phyloP scores from a whole-genome alignment of 2,888 invertebrate species.

The Phytoseiulus persimilis region DNA sequence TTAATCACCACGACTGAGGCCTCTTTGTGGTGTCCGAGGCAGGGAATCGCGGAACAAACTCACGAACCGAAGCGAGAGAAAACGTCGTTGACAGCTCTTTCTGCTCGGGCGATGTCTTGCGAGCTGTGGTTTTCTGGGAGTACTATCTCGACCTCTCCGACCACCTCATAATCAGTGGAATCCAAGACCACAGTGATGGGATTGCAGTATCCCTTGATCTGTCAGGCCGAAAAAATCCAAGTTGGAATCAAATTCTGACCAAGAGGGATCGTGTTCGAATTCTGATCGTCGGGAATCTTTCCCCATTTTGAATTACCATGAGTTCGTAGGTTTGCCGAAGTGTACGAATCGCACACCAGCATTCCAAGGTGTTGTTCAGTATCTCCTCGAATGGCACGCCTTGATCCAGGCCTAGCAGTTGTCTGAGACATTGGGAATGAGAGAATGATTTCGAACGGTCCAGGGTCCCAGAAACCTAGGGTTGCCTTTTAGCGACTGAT shows the following conservation, averaged over 20 bases:
- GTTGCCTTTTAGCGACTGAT: too few relatives aligned
- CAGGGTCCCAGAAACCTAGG: too few relatives aligned
- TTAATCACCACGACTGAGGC: neutral
- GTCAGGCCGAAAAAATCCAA: neutral
- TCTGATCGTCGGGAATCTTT: neutral
- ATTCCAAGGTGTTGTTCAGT: neutral
- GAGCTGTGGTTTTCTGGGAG: neutral
- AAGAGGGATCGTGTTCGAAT: too few relatives aligned
- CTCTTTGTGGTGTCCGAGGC: neutral
- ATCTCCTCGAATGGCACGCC: neutral
- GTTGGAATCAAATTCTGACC: too few relatives aligned
- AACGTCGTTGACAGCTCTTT: neutral
- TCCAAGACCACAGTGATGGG: neutral
- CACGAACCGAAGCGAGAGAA: conserved; percentile 13
- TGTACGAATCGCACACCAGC: neutral
- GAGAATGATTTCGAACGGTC: too few relatives aligned
- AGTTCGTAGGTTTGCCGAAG: neutral
- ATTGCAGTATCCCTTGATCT: neutral
- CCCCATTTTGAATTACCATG: neutral
- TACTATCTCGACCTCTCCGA: conserved; percentile 20
- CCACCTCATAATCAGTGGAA: neutral
- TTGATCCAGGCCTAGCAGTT: neutral
- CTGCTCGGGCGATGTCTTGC: neutral
- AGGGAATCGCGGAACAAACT: neutral
- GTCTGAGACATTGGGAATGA: too few relatives aligned